These are phyloP conservation scores for Himantopus leucocephalus DNA, from an alignment of 2,113 vertebrate species.

Conservation along the genomic window DNA sequence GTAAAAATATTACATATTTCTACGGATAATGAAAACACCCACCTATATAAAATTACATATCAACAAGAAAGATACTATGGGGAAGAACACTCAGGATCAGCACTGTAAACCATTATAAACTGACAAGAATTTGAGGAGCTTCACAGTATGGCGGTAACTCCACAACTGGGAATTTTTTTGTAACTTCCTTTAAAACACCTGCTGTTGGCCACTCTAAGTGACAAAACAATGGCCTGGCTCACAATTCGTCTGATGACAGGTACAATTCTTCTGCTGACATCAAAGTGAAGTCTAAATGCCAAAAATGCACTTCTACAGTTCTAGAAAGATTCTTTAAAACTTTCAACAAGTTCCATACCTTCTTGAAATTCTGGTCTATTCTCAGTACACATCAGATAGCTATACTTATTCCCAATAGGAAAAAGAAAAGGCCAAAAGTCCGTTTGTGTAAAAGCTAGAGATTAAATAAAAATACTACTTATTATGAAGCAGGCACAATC, in stretches of 20 bases:
- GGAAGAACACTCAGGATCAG: background rate
- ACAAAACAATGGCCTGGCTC: background rate
- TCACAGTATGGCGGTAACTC: background rate
- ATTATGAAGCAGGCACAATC: background rate
- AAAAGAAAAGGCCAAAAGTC: background rate
- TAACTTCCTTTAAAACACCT: background rate
- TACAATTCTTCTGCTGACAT: background rate
- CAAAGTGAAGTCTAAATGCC: background rate
- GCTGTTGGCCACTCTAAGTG: background rate
- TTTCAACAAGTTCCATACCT: background rate
- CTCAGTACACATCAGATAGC: background rate
- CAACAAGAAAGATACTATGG: background rate
- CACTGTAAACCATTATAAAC: background rate
- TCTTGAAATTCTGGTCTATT: background rate
- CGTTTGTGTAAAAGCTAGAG: background rate
- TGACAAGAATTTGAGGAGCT: background rate
- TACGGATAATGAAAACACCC: background rate
- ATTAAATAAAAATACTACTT: background rate
- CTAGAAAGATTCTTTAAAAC: background rate
- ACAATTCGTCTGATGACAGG: background rate
- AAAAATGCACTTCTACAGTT: background rate
- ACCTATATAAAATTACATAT: background rate
- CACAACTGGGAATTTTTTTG: fast-evolving
- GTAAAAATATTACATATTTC: background rate
- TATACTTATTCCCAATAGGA: background rate